Evolutionary conservation across 2,797 vertebrate genomes (phyloP).

Genomic region (Glyptemys insculpta): DNA sequence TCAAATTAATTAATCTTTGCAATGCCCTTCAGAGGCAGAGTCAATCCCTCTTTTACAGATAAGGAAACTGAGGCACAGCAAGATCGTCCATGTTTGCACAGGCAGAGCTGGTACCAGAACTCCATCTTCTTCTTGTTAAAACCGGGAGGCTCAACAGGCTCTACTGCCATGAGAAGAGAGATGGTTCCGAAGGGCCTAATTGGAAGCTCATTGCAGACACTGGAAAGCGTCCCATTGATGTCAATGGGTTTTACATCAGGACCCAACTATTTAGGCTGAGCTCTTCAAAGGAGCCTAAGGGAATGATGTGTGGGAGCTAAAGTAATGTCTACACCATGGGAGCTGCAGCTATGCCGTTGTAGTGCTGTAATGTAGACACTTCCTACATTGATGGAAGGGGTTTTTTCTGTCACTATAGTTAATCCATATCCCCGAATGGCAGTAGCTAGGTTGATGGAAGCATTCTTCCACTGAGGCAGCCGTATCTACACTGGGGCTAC

Average conservation of each 20-base stretch:
- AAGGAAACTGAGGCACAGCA: too few relatives aligned
- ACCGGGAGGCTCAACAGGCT: not conserved
- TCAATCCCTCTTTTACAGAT: too few relatives aligned
- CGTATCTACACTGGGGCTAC: not conserved
- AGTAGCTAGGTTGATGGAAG: not conserved
- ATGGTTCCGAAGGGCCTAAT: not conserved
- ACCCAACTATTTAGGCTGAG: constrained; percentile 8
- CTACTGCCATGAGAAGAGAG: constrained; percentile 13
- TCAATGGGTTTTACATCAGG: not conserved
- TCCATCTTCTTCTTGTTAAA: too few relatives aligned
- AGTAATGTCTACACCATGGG: not conserved
- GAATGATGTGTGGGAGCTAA: not conserved
- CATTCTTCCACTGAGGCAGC: not conserved
- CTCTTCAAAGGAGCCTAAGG: not conserved
- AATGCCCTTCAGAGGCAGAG: too few relatives aligned
- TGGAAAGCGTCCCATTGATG: not conserved
- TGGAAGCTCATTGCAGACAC: not conserved
- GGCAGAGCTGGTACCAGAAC: too few relatives aligned
- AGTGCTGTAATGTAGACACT: not conserved
- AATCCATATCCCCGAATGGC: not conserved
- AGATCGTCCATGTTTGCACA: too few relatives aligned
- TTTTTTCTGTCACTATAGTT: not conserved
- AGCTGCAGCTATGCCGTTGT: not conserved
- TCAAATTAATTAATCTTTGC: too few relatives aligned
- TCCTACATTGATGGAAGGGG: not conserved